These are phyloP conservation scores for Myotis lucifugus DNA, from an alignment of 2,113 vertebrate genomes.

Conservation along the genomic window DNA sequence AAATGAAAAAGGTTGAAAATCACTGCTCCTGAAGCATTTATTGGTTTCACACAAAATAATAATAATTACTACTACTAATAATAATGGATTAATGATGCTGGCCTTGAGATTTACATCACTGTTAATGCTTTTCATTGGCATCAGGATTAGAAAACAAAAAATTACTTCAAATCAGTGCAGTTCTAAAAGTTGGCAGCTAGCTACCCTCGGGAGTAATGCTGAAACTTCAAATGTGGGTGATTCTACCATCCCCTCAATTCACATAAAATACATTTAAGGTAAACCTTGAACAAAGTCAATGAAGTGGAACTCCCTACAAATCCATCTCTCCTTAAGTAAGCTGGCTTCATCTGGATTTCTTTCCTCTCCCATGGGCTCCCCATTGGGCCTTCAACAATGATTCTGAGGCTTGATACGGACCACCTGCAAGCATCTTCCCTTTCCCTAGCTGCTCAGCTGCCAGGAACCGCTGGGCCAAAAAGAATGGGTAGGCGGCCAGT, in stretches of 20 bases:
- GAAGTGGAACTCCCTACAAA: not conserved
- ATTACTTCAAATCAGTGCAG: not conserved
- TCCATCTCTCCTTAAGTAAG: not conserved
- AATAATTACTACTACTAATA: not conserved
- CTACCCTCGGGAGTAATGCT: not conserved
- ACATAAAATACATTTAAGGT: not conserved
- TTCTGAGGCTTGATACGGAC: not conserved
- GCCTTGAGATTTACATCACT: not conserved
- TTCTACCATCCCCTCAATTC: not conserved
- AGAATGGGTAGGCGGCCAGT: not conserved
- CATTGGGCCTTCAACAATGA: not conserved
- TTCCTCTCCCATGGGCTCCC: not conserved
- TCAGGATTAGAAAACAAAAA: not conserved
- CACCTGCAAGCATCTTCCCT: accelerated
- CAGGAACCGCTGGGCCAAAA: not conserved
- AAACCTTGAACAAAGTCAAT: not conserved
- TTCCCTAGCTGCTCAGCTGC: not conserved
- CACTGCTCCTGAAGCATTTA: not conserved
- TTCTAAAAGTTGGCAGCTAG: not conserved
- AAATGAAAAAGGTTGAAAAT: not conserved
- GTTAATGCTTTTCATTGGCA: not conserved
- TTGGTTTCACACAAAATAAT: not conserved
- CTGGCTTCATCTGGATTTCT: not conserved
- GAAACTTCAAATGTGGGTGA: not conserved
- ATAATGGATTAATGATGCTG: not conserved